Base-by-base conservation (phyloP, 2,113 vertebrate species). In the Trogon melanurus region DNA sequence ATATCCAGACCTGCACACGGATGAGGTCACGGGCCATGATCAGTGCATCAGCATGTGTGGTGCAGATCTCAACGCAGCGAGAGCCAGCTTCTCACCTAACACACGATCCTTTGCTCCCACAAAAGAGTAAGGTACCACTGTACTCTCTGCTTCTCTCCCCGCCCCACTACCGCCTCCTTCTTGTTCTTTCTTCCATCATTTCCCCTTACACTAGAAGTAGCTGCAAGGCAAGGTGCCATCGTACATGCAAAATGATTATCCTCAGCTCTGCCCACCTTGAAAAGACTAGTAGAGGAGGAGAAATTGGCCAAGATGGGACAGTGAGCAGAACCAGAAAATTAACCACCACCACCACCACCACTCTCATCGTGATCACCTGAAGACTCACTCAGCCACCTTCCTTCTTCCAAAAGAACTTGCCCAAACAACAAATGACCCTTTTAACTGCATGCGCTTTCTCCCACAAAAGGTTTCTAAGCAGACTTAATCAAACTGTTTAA, bases 21-120 rank as follows among this genome's bases (percentile, higher is more conserved):
- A 87, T 96, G 91, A 95, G 89, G 93, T 94, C 80, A 92, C 57
- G 45, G 80, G 78, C 87, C 62, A 61, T 1, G 25, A 88, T 26
- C 75, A 70, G 74, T 67, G 62, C 41, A 88, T 18, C 41, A 79
- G 64, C 64, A 80, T 26, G 19, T 81, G 76, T 51, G 47, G 48
- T 36, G 61, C 83, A 95, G 53, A 89, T 32, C 83, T 81, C 83
- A 36, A 9, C 1, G n/a, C n/a, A 34, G n/a, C 1, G 1, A 75
- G 45, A 79, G 74, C 50, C 86, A 92, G 57, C 51, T 84, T 58
- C 30, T 45, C 41, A 61, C 45, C 32, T 48, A 23, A 53, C 0
- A 7, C 23, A 66, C 1, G 11, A 61, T 74, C 54, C n/a, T 53
- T 54, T 6, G 7, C 20, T 79, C 6, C n/a, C 48, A 71, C 48